Evolutionary conservation across 37 sponge, comb jelly and placozoan genomes (phyloP).

Genomic region (Geodia barretti): DNA sequence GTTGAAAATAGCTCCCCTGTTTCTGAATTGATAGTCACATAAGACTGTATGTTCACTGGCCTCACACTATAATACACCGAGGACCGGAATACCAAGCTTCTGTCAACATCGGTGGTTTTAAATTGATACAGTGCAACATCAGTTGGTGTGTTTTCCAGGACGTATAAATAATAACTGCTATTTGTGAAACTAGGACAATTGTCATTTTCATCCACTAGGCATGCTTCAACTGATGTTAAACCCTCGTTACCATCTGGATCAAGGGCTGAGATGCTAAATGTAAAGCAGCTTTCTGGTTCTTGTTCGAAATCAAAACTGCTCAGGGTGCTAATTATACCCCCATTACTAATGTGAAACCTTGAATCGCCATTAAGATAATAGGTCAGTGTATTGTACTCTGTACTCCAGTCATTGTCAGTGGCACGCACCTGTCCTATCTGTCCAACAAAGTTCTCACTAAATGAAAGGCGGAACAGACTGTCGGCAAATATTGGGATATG

Average conservation of each 20-base stretch:
- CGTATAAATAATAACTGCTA: neutral
- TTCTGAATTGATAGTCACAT: conserved; percentile 6
- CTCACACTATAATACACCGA: conserved; percentile 20
- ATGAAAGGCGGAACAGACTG: conserved; percentile 2
- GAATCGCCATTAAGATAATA: conserved; percentile 23
- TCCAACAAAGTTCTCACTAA: conserved; percentile 37
- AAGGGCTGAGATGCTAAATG: conserved; percentile 33
- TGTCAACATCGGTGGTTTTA: conserved; percentile 46
- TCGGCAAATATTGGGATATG: conserved; percentile 32
- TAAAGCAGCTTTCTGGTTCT: conserved; percentile 11
- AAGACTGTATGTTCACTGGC: neutral
- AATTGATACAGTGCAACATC: conserved; percentile 13
- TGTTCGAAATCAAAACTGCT: conserved; percentile 46
- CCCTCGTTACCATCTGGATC: conserved; percentile 27
- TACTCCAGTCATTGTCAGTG: conserved; percentile 39
- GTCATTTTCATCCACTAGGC: conserved; percentile 51
- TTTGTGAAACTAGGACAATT: conserved; percentile 48
- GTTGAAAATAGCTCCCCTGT: conserved; percentile 14
- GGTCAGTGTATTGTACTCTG: conserved; percentile 20
- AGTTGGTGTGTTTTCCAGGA: conserved; percentile 26
- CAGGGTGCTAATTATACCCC: conserved; percentile 31
- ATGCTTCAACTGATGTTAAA: conserved; percentile 32
- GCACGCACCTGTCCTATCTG: conserved; percentile 21
- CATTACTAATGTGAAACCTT: conserved; percentile 18
- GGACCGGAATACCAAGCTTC: conserved; percentile 8